Evolutionary conservation across 2,797 vertebrate genomes (phyloP).

Genomic region (Somateria mollissima): DNA sequence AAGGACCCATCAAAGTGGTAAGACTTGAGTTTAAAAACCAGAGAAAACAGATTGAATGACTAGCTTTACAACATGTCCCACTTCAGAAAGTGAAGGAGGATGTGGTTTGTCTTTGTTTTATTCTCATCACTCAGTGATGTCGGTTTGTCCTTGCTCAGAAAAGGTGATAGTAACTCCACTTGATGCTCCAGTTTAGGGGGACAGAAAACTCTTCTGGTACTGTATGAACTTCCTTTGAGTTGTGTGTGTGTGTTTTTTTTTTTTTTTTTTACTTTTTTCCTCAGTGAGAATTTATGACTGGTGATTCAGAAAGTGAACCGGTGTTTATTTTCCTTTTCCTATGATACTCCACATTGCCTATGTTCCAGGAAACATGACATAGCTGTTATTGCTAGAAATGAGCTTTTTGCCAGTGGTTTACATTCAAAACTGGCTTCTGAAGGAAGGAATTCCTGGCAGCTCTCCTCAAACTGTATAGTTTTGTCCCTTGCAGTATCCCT

Average conservation of each 20-base stretch:
- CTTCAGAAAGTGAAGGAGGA: neutral
- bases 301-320: slow-evolving; percentile 16
- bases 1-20: neutral
- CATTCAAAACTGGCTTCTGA: slow-evolving; percentile 31
- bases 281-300: slow-evolving; percentile 19
- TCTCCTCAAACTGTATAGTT: neutral
- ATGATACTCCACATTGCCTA: slow-evolving; percentile 14
- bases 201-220: neutral
- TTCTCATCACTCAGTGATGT: rapidly evolving
- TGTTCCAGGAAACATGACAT: slow-evolving; percentile 61
- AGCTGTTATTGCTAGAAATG: slow-evolving; percentile 54
- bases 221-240: neutral
- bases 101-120: neutral
- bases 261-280: neutral
- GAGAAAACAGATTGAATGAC: neutral
- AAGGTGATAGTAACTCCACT: neutral
- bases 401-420: slow-evolving; percentile 20
- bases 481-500: neutral
- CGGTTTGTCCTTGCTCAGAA: neutral
- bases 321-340: slow-evolving; percentile 66
- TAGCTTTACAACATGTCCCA: neutral
- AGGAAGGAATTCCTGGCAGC: slow-evolving; percentile 52
- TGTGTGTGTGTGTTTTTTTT: neutral
- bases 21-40: neutral
- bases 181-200: rapidly evolving